Conservation (phyloP, 1,140 invertebrate species). For the Spodoptera litura region DNA sequence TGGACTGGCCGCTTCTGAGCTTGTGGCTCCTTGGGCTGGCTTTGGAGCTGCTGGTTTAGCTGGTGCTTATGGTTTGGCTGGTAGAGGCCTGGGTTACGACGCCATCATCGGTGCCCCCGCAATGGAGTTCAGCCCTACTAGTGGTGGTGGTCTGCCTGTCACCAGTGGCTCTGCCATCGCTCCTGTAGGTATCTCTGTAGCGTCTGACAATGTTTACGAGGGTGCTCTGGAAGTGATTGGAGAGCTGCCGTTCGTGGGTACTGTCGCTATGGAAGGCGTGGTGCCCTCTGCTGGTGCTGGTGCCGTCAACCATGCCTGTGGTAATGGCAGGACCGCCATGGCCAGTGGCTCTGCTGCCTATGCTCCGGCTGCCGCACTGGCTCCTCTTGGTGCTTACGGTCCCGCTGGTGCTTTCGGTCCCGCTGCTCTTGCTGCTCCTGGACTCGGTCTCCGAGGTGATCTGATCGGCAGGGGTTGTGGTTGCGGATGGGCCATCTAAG, state of each 20-base stretch:
- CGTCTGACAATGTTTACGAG: slow-evolving; percentile 3
- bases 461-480: background rate
- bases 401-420: no score
- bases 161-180: slow-evolving; percentile 1
- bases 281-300: slow-evolving; percentile 1
- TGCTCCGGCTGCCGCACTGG: background rate
- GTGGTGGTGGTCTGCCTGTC: slow-evolving; percentile 19
- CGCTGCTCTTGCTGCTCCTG: no score
- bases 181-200: slow-evolving; percentile 5
- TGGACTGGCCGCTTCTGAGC: slow-evolving; percentile 3
- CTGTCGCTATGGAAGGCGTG: background rate
- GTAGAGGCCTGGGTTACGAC: slow-evolving; percentile 9
- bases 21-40: background rate
- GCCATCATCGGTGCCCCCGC: background rate
- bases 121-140: slow-evolving; percentile 14
- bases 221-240: background rate
- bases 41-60: background rate
- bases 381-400: no score
- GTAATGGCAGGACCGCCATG: background rate
- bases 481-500: background rate
- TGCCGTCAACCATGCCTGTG: background rate
- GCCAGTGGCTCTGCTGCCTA: background rate
- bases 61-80: background rate
- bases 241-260: slow-evolving; percentile 11
- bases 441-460: no score